Evolutionary conservation across 1,140 invertebrate species (phyloP).

Genomic region (Cecropterus lyciades): DNA sequence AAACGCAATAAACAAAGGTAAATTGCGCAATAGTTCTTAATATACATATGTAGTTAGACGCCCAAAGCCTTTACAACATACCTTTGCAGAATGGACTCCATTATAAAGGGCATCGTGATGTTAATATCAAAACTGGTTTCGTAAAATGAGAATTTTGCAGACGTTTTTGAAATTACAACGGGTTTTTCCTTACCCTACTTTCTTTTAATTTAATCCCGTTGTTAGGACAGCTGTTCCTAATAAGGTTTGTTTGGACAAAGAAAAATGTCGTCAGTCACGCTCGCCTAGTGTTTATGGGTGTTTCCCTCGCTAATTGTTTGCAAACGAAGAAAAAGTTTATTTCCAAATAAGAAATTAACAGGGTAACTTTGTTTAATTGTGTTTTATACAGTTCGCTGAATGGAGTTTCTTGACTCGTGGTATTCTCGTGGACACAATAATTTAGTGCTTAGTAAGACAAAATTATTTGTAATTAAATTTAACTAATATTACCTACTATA

Average conservation of each 20-base stretch:
- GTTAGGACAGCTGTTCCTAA: slow-evolving; percentile 53
- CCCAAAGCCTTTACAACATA: no score
- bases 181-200: slow-evolving; percentile 28
- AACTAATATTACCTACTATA: no score
- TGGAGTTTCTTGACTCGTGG: no score
- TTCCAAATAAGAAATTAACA: background rate
- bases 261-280: slow-evolving; percentile 21
- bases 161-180: slow-evolving; percentile 32
- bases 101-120: background rate
- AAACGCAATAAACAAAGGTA: no score
- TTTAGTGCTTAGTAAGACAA: no score
- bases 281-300: slow-evolving; percentile 8
- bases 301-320: background rate
- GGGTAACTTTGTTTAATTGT: background rate
- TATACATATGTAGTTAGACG: no score
- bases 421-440: no score
- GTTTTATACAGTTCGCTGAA: no score
- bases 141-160: slow-evolving; percentile 22
- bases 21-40: no score
- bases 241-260: slow-evolving; percentile 40
- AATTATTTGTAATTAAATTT: no score
- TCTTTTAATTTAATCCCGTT: slow-evolving; percentile 60
- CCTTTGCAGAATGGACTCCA: background rate
- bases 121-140: slow-evolving; percentile 13
- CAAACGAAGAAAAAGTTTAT: background rate